These are phyloP conservation scores for Oreochromis niloticus DNA, from an alignment of 2,113 vertebrate species.

Conservation along the genomic window DNA sequence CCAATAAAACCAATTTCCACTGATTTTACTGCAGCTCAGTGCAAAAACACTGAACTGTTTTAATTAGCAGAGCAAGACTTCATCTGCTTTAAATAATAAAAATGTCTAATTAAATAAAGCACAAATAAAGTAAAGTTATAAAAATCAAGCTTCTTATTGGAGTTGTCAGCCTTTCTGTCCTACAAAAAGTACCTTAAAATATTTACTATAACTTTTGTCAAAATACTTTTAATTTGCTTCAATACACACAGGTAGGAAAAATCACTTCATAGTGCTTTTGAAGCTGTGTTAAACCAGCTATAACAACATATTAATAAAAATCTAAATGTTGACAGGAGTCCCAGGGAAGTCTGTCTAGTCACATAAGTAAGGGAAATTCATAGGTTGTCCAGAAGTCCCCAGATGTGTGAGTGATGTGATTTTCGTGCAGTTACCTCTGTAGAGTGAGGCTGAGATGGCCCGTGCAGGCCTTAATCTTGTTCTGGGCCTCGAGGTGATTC, in stretches of 20 bases:
- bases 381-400: background rate
- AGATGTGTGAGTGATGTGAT: background rate
- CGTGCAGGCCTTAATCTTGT: slow-evolving; percentile 93
- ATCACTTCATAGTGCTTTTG: background rate
- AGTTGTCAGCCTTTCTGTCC: background rate
- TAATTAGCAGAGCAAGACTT: background rate
- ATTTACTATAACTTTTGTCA: background rate
- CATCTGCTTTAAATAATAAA: slow-evolving; percentile 5
- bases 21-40: background rate
- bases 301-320: background rate
- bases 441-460: slow-evolving; percentile 85
- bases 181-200: background rate
- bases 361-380: background rate
- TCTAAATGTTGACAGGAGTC: background rate
- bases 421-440: slow-evolving; percentile 79
- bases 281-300: background rate
- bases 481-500: slow-evolving; percentile 97
- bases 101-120: background rate
- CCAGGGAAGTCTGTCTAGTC: background rate
- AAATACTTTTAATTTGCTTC: background rate
- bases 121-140: background rate
- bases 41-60: background rate
- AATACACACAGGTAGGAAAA: background rate
- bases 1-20: background rate
- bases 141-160: background rate